phyloP scores from a whole-genome alignment of 2,888 invertebrate genomes.

The Cynaeus angustus region DNA sequence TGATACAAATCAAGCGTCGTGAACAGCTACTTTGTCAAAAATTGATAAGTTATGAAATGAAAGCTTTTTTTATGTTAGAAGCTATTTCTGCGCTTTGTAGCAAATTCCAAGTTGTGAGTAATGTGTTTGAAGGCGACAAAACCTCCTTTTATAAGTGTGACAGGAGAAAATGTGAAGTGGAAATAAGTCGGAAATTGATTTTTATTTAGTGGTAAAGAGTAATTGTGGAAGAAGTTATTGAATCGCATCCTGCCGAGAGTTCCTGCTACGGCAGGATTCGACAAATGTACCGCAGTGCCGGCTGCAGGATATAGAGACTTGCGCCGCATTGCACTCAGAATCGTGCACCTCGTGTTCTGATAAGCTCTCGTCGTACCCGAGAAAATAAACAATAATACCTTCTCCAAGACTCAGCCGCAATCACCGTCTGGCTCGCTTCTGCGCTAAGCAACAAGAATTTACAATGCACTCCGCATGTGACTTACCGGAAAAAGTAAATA shows the following conservation, averaged over 20 bases:
- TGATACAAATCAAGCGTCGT: too few relatives aligned
- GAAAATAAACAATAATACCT: conserved; percentile 60
- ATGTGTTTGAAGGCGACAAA: conserved; percentile 41
- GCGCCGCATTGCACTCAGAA: conserved; percentile 64
- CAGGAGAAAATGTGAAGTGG: conserved; percentile 59
- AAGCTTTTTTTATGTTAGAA: neutral
- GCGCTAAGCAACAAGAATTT: conserved; percentile 50
- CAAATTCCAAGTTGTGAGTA: conserved; percentile 27
- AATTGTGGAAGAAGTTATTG: conserved; percentile 68
- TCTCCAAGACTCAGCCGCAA: conserved; percentile 53
- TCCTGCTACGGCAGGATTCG: conserved; percentile 61
- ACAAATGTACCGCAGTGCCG: conserved; percentile 64
- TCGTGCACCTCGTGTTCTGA: conserved; percentile 61
- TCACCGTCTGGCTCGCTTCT: conserved; percentile 48
- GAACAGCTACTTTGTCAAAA: neutral
- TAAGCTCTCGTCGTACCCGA: conserved; percentile 56
- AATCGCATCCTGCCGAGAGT: conserved; percentile 65
- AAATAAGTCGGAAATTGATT: conserved; percentile 69
- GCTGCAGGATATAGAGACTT: conserved; percentile 62
- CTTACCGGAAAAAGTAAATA: conserved; percentile 51
- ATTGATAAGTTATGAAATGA: neutral
- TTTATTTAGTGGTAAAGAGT: conserved; percentile 66
- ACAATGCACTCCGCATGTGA: conserved; percentile 50
- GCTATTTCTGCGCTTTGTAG: conserved; percentile 8
- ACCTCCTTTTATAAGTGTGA: conserved; percentile 52